Conservation (phyloP, 2,888 invertebrate species). For the Mesopsocus fuscifrons region DNA sequence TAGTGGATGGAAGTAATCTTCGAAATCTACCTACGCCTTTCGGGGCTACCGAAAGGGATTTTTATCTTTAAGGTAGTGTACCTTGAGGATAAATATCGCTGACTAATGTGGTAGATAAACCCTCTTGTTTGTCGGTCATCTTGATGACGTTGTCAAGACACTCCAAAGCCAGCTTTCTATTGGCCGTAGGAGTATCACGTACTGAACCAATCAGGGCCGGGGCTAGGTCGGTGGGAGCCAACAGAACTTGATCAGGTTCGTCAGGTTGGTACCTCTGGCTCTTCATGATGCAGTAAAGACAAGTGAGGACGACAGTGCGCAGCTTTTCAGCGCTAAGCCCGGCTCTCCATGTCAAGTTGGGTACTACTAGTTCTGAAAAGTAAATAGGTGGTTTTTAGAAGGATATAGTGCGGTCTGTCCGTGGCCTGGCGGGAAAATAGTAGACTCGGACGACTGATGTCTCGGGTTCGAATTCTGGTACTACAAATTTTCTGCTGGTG, state of each 20-base stretch:
- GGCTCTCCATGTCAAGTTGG: constrained; percentile 58
- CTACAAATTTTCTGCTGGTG: no score
- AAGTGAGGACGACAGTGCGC: constrained; percentile 52
- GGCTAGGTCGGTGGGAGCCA: not conserved
- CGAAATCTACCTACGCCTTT: no score
- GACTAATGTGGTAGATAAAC: not conserved
- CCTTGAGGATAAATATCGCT: not conserved
- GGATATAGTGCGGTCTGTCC: no score
- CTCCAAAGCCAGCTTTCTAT: not conserved
- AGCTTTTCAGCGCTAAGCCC: constrained; percentile 59
- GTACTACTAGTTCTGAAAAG: constrained; percentile 40
- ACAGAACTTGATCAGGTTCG: not conserved
- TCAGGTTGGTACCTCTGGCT: not conserved
- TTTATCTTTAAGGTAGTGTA: no score
- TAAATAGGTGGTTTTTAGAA: constrained; percentile 12
- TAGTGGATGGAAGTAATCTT: no score
- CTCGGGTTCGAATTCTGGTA: no score
- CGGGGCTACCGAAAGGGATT: no score
- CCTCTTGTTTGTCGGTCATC: not conserved
- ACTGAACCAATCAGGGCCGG: not conserved
- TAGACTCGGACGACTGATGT: no score
- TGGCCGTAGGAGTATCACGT: not conserved
- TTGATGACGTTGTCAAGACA: not conserved
- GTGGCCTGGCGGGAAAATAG: no score
- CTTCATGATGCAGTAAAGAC: no score